Evolutionary conservation across 2,888 invertebrate genomes (phyloP), one percentile per base, ranked within the genome.

Genomic region (Yponomeuta cagnagella): DNA sequence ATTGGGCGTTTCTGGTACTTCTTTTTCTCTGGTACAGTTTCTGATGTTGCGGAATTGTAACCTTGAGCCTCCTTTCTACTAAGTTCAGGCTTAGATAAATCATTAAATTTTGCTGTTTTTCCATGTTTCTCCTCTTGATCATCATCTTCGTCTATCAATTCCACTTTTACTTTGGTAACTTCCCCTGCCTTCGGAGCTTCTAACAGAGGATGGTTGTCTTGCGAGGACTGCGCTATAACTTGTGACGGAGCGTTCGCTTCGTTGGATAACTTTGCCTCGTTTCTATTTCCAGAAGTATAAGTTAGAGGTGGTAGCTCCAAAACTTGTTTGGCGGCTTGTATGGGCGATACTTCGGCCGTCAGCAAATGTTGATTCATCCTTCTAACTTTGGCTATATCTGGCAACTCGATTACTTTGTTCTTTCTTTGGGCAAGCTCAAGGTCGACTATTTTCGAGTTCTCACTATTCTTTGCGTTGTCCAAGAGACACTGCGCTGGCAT

Each of bases 291-390:
- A 58, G 12, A 3, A 58, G 52, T 12, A 58, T 15, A 58, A 58
- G 1, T 43, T 43, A 43, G 43, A 43, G 43, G 43, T 37, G 37
- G 37, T 43, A 43, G 5, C 43, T 43, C 43, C 43, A 43, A 43
- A 43, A 43, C 43, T 43, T 43, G 43, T 43, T 43, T 43, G 8
- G 8, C 1, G 43, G 43, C 67, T 67, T 52, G 79, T 64, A 88
- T 82, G 2, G 90, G 89, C 8, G 84, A 79, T 0, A 90, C 84
- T 80, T 89, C 86, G 2, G 87, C 89, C 30, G 84, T 86, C 3
- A 85, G 77, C 69, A 90, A 76, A n/a, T 79, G 78, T 76, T 89
- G 84, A 73, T 90, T 89, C 15, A 84, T 80, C 15, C 81, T 80
- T 30, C 87, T 81, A 63, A 88, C 81, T 74, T 86, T 78, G 1